phyloP scores from a whole-genome alignment of 2,797 vertebrate genomes.

The Apodemus agrarius region DNA sequence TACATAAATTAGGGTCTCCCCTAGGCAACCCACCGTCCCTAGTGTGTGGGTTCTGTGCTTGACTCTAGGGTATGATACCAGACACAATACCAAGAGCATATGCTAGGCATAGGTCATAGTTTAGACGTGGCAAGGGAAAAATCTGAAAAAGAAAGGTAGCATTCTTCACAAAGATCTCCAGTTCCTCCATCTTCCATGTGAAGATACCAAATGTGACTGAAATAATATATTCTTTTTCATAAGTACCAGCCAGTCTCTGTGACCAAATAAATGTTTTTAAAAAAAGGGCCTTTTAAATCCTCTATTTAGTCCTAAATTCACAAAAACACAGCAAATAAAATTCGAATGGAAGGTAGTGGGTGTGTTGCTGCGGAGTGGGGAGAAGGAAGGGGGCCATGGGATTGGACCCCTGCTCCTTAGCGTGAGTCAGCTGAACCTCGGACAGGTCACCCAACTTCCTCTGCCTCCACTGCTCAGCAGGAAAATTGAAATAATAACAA shows the following conservation, averaged over 20 bases:
- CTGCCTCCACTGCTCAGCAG: background rate
- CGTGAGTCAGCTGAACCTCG: background rate
- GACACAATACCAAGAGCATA: background rate
- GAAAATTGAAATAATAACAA: background rate
- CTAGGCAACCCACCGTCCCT: background rate
- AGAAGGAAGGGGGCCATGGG: background rate
- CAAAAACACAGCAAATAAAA: slow-evolving; percentile 28
- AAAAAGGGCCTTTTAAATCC: background rate
- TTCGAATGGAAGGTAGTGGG: background rate
- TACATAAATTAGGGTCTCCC: background rate
- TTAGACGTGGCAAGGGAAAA: background rate
- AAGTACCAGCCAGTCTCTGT: background rate
- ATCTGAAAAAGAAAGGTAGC: background rate
- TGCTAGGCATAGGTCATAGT: background rate
- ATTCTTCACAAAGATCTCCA: background rate
- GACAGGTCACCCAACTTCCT: background rate
- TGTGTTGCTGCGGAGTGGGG: background rate
- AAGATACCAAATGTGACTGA: background rate
- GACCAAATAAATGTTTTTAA: background rate
- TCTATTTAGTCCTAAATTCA: background rate
- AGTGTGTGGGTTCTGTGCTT: background rate
- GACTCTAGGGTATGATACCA: background rate
- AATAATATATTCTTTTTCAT: background rate
- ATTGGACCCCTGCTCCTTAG: background rate
- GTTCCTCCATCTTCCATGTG: background rate